Evolutionary conservation across 2,113 vertebrate species (phyloP).

Genomic region (Synodontis membranacea): DNA sequence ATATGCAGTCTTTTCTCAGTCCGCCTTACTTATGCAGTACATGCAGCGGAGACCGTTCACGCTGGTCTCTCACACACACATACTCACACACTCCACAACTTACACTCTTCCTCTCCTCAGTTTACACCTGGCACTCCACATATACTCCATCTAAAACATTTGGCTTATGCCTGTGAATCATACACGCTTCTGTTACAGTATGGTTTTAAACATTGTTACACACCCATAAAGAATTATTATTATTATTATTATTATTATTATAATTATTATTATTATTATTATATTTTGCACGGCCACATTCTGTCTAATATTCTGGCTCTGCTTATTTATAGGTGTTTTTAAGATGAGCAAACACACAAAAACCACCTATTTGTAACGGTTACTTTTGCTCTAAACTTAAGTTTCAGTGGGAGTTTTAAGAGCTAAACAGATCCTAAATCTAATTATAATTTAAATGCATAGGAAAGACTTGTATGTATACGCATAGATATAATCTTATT

Average conservation of each 20-base stretch:
- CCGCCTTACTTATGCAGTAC: conserved; percentile 68
- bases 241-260: not conserved
- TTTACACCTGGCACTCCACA: not conserved
- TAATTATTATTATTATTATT: not conserved
- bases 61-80: not conserved
- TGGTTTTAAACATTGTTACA: conserved; percentile 32
- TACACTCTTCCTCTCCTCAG: not conserved
- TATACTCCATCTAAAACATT: conserved; percentile 10
- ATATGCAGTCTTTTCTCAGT: conserved; percentile 54
- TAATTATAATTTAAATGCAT: conserved; percentile 3
- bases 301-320: conserved; percentile 7
- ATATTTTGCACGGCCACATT: conserved; percentile 29
- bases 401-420: not conserved
- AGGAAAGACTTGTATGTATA: not conserved
- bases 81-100: not conserved
- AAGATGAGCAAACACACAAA: not conserved
- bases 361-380: not conserved
- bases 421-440: not conserved
- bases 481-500: not conserved
- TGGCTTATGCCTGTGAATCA: conserved; percentile 16
- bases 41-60: conserved; percentile 14
- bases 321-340: conserved; percentile 31
- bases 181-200: conserved; percentile 7
- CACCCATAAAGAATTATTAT: not conserved
- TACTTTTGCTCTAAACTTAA: not conserved